Base-by-base conservation (phyloP, 64 coral and sea anemone genomes). In the Pocillopora damicornis region DNA sequence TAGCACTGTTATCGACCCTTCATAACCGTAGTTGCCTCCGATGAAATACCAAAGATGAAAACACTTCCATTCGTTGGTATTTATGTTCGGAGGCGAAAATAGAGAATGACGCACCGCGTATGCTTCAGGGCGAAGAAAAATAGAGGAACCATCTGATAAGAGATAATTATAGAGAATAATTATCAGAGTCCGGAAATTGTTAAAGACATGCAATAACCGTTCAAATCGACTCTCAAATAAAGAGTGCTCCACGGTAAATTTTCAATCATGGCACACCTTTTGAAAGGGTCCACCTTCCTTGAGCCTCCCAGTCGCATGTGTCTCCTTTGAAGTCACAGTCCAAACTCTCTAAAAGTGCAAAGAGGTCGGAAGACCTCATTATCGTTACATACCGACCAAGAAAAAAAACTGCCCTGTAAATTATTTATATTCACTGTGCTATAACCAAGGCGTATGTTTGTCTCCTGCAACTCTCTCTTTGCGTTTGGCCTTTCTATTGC, bases 11-110 rank as follows among this genome's bases (percentile, higher is more conserved):
- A 79, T 26, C 5, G 58, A 79, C 9, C 9, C 9, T 23, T 1
- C 23, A 22, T 79, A n/a, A 2, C 5, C 38, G 17, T 77, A 7
- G 5, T 51, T 45, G 10, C 38, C 26, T 56, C 77, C 77, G 15
- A 79, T 79, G 11, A 79, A 59, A 79, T 60, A 79, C 51, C 56
- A 51, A 20, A 77, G 56, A 77, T 42, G 75, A 15, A 77, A 77
- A 22, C 75, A 77, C 37, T 77, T 77, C 75, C 77, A 79, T 14
- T 79, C 77, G 22, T 60, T 30, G 60, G 20, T 23, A 60, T 61
- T 10, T 14, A 22, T 61, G 77, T 79, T 79, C 56, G 60, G 59
- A 20, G 75, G 75, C 56, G 75, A 77, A 18, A 42, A 77, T 1
- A 77, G 75, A 13, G 35, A 10, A 22, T 37, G 18, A 77, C 37